phyloP scores from a whole-genome alignment of 2,797 vertebrate genomes.

The Falco naumanni region DNA sequence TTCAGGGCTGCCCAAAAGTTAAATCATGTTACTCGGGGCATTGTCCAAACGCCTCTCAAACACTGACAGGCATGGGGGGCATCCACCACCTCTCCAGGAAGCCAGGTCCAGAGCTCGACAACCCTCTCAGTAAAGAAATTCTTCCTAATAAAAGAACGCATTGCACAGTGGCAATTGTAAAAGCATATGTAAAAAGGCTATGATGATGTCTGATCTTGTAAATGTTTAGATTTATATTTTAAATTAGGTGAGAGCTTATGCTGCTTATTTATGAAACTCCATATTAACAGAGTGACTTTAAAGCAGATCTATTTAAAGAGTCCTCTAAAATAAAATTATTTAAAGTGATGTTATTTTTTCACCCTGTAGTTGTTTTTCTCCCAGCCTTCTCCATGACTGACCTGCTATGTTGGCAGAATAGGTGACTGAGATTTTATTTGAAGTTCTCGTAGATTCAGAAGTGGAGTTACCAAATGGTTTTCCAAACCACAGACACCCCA shows the following conservation, averaged over 20 bases:
- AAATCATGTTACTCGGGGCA: not conserved
- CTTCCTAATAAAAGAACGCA: not conserved
- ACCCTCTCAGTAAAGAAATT: not conserved
- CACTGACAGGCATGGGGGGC: not conserved
- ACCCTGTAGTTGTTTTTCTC: not conserved
- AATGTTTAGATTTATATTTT: not conserved
- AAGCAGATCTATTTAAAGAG: not conserved
- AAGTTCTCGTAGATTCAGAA: not conserved
- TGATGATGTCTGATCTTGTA: not conserved
- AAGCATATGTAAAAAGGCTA: not conserved
- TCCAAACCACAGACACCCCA: not conserved
- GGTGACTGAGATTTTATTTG: not conserved
- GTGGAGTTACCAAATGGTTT: not conserved
- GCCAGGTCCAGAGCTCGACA: not conserved
- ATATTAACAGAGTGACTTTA: not conserved
- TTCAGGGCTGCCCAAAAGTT: not conserved
- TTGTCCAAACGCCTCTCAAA: not conserved
- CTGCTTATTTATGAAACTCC: not conserved
- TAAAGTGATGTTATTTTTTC: not conserved
- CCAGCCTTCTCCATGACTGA: not conserved
- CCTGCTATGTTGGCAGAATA: not conserved
- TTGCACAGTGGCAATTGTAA: not conserved
- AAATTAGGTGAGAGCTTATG: not conserved
- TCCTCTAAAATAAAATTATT: not conserved
- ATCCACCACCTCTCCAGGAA: not conserved